Evolutionary conservation across 2,888 invertebrate genomes (phyloP).

Genomic region (Temnothorax rugatulus): DNA sequence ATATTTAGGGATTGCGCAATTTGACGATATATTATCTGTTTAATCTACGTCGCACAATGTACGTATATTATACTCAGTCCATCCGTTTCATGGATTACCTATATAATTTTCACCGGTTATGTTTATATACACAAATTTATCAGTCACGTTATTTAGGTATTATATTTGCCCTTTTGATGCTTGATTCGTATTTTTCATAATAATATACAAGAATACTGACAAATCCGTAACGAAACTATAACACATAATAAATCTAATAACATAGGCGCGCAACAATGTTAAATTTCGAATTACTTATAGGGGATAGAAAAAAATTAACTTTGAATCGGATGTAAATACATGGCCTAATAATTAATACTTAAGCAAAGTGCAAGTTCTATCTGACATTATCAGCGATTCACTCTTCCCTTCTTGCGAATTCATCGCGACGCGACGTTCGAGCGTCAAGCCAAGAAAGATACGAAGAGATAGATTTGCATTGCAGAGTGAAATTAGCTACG

Average conservation of each 20-base stretch:
- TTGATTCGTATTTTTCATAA: conserved; percentile 2
- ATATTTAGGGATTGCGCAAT: conserved; percentile 26
- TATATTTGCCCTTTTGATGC: conserved; percentile 4
- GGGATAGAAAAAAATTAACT: background rate
- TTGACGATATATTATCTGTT: conserved; percentile 5
- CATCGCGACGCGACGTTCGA: conserved; percentile 16
- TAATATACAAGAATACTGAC: background rate
- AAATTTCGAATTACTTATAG: background rate
- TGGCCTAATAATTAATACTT: background rate
- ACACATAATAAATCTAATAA: conserved; percentile 8
- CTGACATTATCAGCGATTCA: conserved; percentile 33
- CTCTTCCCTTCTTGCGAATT: conserved; percentile 46
- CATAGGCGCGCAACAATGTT: background rate
- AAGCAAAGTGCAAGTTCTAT: conserved; percentile 12
- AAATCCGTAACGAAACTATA: background rate
- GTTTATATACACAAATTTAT: conserved; percentile 8
- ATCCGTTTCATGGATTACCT: conserved; percentile 40
- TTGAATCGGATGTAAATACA: background rate
- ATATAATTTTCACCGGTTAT: conserved; percentile 40
- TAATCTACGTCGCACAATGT: conserved; percentile 32
- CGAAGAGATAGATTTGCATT: conserved; percentile 73
- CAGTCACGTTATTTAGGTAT: conserved; percentile 9
- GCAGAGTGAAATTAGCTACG: conserved; percentile 78
- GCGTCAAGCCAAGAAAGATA: conserved; percentile 8
- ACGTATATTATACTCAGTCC: conserved; percentile 18